Evolutionary conservation across 2,888 invertebrate genomes (phyloP).

Genomic region (Mimachlamys varia): DNA sequence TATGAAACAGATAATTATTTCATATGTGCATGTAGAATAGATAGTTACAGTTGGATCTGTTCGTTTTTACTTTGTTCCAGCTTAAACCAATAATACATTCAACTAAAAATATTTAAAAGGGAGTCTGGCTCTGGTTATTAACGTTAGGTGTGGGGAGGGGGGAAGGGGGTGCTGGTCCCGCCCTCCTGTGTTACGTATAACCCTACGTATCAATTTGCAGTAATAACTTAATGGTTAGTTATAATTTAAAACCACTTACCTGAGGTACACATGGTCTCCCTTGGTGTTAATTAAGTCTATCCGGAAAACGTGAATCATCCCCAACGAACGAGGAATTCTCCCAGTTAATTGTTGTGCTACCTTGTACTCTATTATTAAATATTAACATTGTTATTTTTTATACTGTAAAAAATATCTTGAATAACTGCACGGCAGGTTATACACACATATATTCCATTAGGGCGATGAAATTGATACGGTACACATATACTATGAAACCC

Average conservation of each 20-base stretch:
- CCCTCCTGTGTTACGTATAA: neutral
- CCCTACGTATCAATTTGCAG: no score
- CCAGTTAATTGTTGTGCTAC: neutral
- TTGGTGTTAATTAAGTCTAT: neutral
- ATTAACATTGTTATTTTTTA: neutral
- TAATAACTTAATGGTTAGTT: neutral
- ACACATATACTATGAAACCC: neutral
- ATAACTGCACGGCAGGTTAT: neutral
- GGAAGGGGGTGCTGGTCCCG: neutral
- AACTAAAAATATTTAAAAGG: neutral
- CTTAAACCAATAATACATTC: neutral
- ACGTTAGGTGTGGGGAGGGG: no score
- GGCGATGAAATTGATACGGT: neutral
- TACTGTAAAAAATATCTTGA: neutral
- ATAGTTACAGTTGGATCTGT: no score
- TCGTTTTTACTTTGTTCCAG: neutral
- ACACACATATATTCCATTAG: neutral
- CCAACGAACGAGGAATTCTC: neutral
- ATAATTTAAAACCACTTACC: conserved; percentile 14
- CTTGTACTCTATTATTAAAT: neutral
- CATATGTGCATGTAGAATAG: no score
- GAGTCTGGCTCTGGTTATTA: no score
- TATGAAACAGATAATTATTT: neutral
- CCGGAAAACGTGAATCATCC: neutral
- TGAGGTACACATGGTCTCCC: neutral